Base-by-base conservation (phyloP, 2,888 invertebrate species). In the Dasysyrphus tricinctus region DNA sequence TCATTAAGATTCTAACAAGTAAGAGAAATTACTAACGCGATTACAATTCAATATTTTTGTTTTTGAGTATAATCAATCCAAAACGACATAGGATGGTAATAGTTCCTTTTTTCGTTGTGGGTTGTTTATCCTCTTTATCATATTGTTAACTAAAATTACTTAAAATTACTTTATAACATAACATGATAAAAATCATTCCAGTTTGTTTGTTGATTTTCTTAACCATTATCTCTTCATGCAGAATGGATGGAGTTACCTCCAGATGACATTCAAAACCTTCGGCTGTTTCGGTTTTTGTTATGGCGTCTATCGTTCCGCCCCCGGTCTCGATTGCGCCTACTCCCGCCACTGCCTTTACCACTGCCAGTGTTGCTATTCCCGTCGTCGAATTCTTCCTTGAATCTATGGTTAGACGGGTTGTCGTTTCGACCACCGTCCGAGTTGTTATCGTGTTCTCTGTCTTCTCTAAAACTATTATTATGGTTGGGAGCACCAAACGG, bases 241-340 rank as follows among this genome's bases (percentile, higher is more conserved):
- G 6, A 24, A 19, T 67, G 49, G 34, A 29, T 65, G 65, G 29
- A 16, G 63, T 39, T 16, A 63, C 16, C 12, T 44, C 19, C 32
- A 29, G 69, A 59, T 49, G 49, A 29, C 47, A 24, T 16, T 59
- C 69, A 87, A 59, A 76, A 87, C n/a, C 83, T 75, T 51, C 87
- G 82, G 70, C 42, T 81, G 74, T 34, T 85, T 24, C 86, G 87
- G 24, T 87, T 87, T 49, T 67, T 74, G 49, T 83, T 83, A 57
- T 82, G 83, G 37, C 88, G 87, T 44, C 87, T 69, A 11, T 86
- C 86, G 59, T 78, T 80, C 47, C 88, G 75, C 47, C 78, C 80
- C 19, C 88, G 70, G 39, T 89, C 88, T 51, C 88, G 3, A 69
- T 82, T 88, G 6, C 88, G 88, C 49, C 88, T 75, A 19, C 51